Evolutionary conservation across 2,113 vertebrate genomes (phyloP).

Genomic region (Sialia sialis): DNA sequence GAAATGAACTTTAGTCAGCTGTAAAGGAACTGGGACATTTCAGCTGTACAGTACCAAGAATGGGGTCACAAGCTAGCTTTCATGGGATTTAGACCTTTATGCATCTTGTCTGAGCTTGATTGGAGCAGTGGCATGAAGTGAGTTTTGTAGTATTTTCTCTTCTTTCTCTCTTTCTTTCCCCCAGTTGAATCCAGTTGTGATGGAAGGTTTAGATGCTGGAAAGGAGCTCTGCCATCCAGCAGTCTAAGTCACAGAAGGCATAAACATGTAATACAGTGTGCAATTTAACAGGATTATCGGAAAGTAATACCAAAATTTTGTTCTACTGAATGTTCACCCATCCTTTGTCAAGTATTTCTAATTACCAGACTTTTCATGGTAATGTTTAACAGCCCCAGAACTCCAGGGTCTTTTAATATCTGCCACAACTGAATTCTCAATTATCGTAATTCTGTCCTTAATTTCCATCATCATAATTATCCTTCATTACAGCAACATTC

Average conservation of each 20-base stretch:
- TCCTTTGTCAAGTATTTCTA: conserved; percentile 52
- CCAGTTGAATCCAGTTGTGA: not conserved
- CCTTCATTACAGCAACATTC: conserved; percentile 63
- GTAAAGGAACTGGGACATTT: not conserved
- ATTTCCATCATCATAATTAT: conserved; percentile 71
- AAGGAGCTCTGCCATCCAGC: not conserved
- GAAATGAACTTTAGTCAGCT: not conserved
- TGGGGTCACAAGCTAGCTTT: not conserved
- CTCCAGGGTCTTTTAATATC: conserved; percentile 63
- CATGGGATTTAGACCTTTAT: not conserved
- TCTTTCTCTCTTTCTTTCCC: not conserved
- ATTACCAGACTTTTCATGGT: conserved; percentile 66
- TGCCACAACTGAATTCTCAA: conserved; percentile 67
- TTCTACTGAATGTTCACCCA: not conserved
- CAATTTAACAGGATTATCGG: conserved; percentile 5
- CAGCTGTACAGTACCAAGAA: not conserved
- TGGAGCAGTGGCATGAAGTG: not conserved
- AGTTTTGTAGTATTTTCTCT: not conserved
- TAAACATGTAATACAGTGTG: not conserved
- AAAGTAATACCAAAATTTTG: not conserved
- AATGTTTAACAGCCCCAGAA: conserved; percentile 52
- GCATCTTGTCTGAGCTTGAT: not conserved
- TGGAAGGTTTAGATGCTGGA: not conserved
- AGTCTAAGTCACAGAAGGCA: not conserved
- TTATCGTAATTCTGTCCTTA: conserved; percentile 69